These are phyloP conservation scores for Xestia rhomboidea DNA, from an alignment of 2,888 invertebrate genomes.

Conservation along the genomic window DNA sequence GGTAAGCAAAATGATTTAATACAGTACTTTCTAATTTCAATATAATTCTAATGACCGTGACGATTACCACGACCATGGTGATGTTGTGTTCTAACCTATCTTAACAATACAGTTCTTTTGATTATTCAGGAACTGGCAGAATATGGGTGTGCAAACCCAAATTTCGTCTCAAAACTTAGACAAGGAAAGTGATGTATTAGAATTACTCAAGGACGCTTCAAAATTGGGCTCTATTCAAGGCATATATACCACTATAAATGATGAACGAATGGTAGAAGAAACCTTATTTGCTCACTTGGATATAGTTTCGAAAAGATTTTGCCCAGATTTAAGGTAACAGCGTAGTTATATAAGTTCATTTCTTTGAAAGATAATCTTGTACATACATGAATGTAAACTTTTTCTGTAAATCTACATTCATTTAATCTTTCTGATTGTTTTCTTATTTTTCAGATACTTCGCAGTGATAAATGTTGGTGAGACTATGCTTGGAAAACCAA, in stretches of 20 bases:
- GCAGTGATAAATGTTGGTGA: conserved; percentile 41
- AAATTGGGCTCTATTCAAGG: conserved; percentile 67
- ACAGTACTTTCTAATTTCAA: neutral
- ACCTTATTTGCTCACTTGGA: conserved; percentile 66
- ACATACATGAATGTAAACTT: neutral
- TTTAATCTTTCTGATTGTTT: neutral
- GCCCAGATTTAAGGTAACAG: conserved; percentile 42
- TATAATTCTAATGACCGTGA: neutral
- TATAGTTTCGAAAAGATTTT: conserved; percentile 63
- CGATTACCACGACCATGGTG: neutral
- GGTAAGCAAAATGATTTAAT: conserved; percentile 56
- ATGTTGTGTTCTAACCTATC: neutral
- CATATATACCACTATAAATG: conserved; percentile 64
- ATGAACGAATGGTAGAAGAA: conserved; percentile 42
- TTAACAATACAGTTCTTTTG: neutral
- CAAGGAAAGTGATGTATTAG: conserved; percentile 35
- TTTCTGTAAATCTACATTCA: neutral
- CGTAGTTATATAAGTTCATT: neutral
- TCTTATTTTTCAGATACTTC: conserved; percentile 37
- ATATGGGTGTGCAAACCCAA: conserved; percentile 60
- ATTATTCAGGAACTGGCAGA: conserved; percentile 66
- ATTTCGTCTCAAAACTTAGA: conserved; percentile 44
- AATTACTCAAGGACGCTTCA: conserved; percentile 59
- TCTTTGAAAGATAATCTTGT: neutral
- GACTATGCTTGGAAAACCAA: conserved; percentile 53